Base-by-base conservation (phyloP, 2,888 invertebrate species). In the Amblyjoppa proteus region DNA sequence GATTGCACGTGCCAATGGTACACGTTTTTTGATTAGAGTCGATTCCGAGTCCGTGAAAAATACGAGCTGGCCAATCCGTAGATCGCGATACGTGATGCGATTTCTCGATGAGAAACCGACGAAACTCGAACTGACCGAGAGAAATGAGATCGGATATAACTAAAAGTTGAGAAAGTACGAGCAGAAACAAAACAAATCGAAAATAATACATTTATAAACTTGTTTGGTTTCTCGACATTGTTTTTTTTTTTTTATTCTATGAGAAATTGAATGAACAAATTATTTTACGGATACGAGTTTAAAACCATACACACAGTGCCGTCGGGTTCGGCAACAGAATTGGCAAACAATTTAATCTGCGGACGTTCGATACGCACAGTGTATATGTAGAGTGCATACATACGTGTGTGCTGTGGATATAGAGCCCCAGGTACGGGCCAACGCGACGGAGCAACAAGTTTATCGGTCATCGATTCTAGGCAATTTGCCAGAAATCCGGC, bases 391-490 rank as follows among this genome's bases (percentile, higher is more conserved):
- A 20, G 61, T 45, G 20, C 56, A 61, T n/a, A 31, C 49, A n/a
- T 58, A 38, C 20, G 25, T n/a, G 28, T 61, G 31, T 31, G 9
- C 28, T 61, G 28, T 61, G 31, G 31, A 64, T 16, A 45, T 49
- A 13, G 49, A 49, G 7, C 68, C 68, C 51, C 53, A 68, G 64
- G 20, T 61, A 69, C 75, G 74, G 56, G 76, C 71, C 71, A 64
- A 49, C 11, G 41, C 53, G 74, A 58, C 28, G 74, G 45, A 83
- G 87, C 87, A 87, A 87, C 87, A 87, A 87, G 87, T 87, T 64
- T 74, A 87, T 80, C 87, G 66, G 66, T 13, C 78, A 87, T 84
- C 78, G 80, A 83, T 83, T 80, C 76, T 45, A n/a, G 51, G 20
- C 61, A 58, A 76, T 71, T 70, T 75, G 68, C 38, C 49, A 51